These are phyloP conservation scores for Phyllotreta cruciferae DNA, from an alignment of 2,888 invertebrate genomes.

Conservation along the genomic window DNA sequence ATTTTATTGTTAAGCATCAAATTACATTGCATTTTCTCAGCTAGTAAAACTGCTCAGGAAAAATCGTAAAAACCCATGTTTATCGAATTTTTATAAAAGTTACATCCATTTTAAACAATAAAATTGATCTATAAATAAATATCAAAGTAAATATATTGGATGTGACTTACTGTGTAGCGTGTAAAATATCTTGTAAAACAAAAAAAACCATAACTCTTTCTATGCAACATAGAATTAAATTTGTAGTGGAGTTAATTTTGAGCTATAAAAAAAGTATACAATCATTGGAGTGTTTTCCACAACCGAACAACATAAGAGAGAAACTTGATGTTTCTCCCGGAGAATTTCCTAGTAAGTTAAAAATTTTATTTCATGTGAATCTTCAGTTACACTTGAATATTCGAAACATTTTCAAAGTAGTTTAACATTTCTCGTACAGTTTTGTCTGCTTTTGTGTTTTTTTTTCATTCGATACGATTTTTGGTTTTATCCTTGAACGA, in stretches of 20 bases:
- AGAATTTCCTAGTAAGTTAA: conserved; percentile 40
- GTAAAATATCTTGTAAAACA: conserved; percentile 3
- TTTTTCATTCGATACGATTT: conserved; percentile 10
- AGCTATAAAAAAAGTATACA: conserved; percentile 31
- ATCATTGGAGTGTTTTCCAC: conserved; percentile 35
- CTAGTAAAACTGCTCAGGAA: conserved; percentile 33
- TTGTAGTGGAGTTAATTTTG: conserved; percentile 20
- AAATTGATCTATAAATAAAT: background rate
- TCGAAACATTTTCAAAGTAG: conserved; percentile 38
- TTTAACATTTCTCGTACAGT: conserved; percentile 31
- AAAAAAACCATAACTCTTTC: background rate
- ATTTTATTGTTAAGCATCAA: too few relatives aligned
- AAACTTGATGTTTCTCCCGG: conserved; percentile 43
- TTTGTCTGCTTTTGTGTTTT: conserved; percentile 28
- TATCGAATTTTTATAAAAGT: conserved; percentile 24
- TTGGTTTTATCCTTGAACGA: conserved; percentile 15
- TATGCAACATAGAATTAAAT: background rate
- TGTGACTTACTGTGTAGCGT: conserved; percentile 19
- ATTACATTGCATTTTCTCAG: too few relatives aligned
- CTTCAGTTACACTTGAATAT: conserved; percentile 31
- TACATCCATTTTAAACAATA: conserved; percentile 14
- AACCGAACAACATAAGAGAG: conserved; percentile 37
- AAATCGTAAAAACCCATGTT: conserved; percentile 26
- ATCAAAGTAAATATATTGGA: conserved; percentile 12
- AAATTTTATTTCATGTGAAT: conserved; percentile 35